Evolutionary conservation across 2,888 invertebrate species (phyloP), one percentile per base, ranked within the genome.

Genomic region (Acrocera orbiculus): DNA sequence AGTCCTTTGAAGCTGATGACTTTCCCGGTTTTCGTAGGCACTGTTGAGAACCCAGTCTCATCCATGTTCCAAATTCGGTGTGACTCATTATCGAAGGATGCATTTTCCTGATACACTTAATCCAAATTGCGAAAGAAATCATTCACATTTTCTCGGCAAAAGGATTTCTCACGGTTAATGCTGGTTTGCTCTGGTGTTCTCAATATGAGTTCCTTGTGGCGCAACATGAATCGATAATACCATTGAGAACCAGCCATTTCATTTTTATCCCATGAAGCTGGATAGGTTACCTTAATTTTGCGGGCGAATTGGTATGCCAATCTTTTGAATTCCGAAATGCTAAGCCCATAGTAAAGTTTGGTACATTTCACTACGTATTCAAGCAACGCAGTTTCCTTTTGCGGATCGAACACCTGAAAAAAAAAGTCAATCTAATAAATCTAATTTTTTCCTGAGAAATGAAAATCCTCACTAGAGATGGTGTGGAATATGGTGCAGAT

Each of bases 41-140:
- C 37, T 11, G 37, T 37, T 20, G 22, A 9, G 9, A 37, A n/a
- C 10, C 33, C 16, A 10, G 34, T 34, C 26, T 37, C 34, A 22
- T 37, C 37, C 33, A 37, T 32, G n/a, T 37, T 37, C 28, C 29
- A 37, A n/a, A 36, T 36, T n/a, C 13, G 8, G 9, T 9, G 14
- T 4, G 36, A 8, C 16, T 14, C 25, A 32, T 9, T 9, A 26
- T 26, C 6, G 13, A n/a, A n/a, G n/a, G n/a, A n/a, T 26, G 26
- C n/a, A 8, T 26, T 6, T 8, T 11, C 26, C 6, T 8, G n/a
- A 26, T 6, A 26, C 8, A 9, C 26, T 9, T 26, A 6, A n/a
- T n/a, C n/a, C n/a, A 11, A 26, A n/a, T 8, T 6, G 6, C 5
- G 6, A 13, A 26, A 26, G 13, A 26, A 26, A 9, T 13, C 8